A percentile compares a stretch with the other conserved stretches of the same genome.
These are phyloP conservation scores for Cheirogaleus medius DNA, from an alignment of 2,113 vertebrate genomes.

Conservation along the genomic window DNA sequence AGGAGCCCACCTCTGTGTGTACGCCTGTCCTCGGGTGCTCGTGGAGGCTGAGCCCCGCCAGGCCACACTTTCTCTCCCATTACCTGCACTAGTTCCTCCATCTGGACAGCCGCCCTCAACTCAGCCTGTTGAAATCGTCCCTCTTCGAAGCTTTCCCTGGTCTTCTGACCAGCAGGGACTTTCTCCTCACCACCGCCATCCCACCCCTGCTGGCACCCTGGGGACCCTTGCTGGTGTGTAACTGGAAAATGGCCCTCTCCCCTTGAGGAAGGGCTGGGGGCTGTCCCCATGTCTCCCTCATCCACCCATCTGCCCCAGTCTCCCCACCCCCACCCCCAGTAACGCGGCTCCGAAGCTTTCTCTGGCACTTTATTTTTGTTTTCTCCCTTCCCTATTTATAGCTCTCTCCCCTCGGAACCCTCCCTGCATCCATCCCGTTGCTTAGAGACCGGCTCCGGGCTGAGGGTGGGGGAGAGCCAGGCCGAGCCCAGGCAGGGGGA, in stretches of 20 bases:
- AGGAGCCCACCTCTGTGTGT: neutral
- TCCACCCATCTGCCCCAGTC: neutral
- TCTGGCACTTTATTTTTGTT: conserved; percentile 84
- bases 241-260: neutral
- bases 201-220: neutral
- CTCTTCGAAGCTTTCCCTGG: neutral
- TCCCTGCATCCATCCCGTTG: conserved; percentile 85
- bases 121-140: neutral
- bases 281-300: neutral
- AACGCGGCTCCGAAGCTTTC: conserved; percentile 58
- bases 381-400: conserved; percentile 84
- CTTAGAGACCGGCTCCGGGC: conserved; percentile 89
- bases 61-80: neutral
- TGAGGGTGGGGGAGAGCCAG: conserved; percentile 77
- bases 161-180: neutral
- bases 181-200: neutral
- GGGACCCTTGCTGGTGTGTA: neutral
- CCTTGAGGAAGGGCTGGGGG: neutral
- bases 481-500: conserved; percentile 59
- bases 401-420: conserved; percentile 77
- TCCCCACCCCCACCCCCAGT: conserved; percentile 1
- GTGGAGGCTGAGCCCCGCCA: neutral
- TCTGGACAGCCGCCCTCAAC: neutral
- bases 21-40: neutral
- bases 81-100: neutral